These are phyloP conservation scores for Bombylius discolor DNA, from an alignment of 2,888 invertebrate species.

Conservation along the genomic window DNA sequence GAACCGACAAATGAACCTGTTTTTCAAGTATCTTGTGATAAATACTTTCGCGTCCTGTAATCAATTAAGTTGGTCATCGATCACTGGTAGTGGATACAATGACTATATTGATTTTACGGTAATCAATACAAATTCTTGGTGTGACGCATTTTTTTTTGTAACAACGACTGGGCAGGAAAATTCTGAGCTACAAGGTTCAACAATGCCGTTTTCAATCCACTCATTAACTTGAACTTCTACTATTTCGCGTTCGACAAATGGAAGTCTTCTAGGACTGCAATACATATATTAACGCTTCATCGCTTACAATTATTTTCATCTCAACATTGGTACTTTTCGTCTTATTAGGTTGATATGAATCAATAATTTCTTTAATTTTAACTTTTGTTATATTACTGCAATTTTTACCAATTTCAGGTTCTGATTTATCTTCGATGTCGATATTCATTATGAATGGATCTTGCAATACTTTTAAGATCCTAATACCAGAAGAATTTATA, in stretches of 20 bases:
- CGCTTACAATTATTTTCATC: constrained; percentile 20
- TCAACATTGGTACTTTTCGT: constrained; percentile 14
- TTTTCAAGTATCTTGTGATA: constrained; percentile 19
- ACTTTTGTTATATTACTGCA: not conserved
- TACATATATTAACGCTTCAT: constrained; percentile 20
- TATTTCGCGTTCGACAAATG: constrained; percentile 14
- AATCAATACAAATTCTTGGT: constrained; percentile 20
- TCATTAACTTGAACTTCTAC: constrained; percentile 18
- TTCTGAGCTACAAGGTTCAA: constrained; percentile 10
- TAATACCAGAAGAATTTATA: not conserved
- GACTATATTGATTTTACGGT: constrained; percentile 7
- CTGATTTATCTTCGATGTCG: not conserved
- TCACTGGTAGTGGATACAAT: constrained; percentile 15
- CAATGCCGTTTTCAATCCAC: constrained; percentile 18
- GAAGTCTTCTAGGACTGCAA: constrained; percentile 16
- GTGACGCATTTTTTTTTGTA: constrained; percentile 15
- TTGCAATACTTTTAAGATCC: not conserved
- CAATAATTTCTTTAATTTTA: constrained; percentile 9
- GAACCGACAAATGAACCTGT: constrained; percentile 22
- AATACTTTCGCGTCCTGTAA: constrained; percentile 18
- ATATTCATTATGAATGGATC: not conserved
- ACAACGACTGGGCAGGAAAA: constrained; percentile 16
- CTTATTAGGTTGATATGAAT: constrained; percentile 15
- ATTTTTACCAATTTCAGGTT: not conserved
- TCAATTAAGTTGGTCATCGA: constrained; percentile 20